Evolutionary conservation across 2,113 vertebrate genomes (phyloP).

Genomic region (Vombatus ursinus): DNA sequence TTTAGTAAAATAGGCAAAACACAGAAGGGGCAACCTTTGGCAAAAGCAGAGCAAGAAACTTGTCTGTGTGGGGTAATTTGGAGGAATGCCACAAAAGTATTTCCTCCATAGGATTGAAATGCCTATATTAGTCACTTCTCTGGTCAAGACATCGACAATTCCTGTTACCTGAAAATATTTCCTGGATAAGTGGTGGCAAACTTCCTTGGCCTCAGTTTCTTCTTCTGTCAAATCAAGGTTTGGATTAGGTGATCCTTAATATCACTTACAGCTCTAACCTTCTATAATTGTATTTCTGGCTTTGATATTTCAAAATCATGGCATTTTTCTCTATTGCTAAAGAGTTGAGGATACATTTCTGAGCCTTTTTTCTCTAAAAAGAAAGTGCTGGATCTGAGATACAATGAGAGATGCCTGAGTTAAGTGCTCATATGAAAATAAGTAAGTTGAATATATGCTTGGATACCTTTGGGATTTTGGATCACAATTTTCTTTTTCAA

Average conservation of each 20-base stretch:
- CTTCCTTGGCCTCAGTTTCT: neutral
- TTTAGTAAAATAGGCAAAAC: neutral
- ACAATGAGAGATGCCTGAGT: slow-evolving; percentile 50
- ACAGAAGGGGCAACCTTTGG: neutral
- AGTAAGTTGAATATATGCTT: slow-evolving; percentile 57
- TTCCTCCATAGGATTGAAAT: neutral
- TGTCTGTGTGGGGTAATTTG: neutral
- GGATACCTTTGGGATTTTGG: slow-evolving; percentile 61
- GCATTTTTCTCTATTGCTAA: neutral
- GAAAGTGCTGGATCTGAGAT: slow-evolving; percentile 20
- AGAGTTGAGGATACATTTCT: neutral
- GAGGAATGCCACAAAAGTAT: neutral
- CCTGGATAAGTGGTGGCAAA: neutral
- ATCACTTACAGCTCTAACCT: neutral
- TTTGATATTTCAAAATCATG: neutral
- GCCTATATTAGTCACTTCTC: neutral
- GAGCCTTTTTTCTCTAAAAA: neutral
- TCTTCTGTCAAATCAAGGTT: neutral
- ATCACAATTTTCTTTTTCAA: slow-evolving; percentile 75
- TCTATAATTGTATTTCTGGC: neutral
- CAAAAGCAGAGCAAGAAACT: neutral
- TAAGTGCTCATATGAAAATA: slow-evolving; percentile 56
- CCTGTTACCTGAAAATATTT: neutral
- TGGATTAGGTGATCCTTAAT: neutral
- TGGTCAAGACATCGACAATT: neutral